These are phyloP conservation scores for Planococcus citri DNA, from an alignment of 1,140 invertebrate genomes.

Conservation along the genomic window DNA sequence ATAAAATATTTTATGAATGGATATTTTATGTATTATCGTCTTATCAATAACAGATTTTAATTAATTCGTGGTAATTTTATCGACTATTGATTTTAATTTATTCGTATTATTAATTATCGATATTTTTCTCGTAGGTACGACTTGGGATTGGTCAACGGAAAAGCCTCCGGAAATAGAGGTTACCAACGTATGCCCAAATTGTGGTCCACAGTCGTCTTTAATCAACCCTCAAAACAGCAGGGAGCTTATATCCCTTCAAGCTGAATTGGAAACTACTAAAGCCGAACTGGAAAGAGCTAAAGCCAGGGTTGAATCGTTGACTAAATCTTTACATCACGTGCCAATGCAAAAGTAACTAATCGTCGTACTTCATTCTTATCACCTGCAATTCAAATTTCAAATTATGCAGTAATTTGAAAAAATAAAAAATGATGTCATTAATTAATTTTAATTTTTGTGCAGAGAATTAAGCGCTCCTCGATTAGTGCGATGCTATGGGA, in stretches of 20 bases:
- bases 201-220: constrained; percentile 28
- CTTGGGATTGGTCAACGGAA: constrained; percentile 27
- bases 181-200: constrained; percentile 28
- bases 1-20: no score
- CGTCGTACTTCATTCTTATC: constrained; percentile 9
- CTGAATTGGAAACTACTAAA: constrained; percentile 38
- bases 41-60: no score
- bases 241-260: constrained; percentile 32
- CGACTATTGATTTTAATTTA: no score
- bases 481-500: constrained; percentile 64
- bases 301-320: constrained; percentile 35
- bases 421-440: background rate
- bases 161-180: constrained; percentile 22
- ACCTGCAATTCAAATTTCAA: no score
- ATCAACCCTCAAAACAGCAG: constrained; percentile 24
- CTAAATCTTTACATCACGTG: constrained; percentile 22
- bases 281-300: constrained; percentile 39
- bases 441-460: constrained; percentile 28
- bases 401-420: no score
- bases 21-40: no score
- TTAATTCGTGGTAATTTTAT: no score
- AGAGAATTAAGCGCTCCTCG: constrained; percentile 37
- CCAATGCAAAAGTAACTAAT: constrained; percentile 25
- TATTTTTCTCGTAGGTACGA: constrained; percentile 16
- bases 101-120: no score